Conservation (phyloP, 2,888 invertebrate genomes). For the Lamellibrachia columna region DNA sequence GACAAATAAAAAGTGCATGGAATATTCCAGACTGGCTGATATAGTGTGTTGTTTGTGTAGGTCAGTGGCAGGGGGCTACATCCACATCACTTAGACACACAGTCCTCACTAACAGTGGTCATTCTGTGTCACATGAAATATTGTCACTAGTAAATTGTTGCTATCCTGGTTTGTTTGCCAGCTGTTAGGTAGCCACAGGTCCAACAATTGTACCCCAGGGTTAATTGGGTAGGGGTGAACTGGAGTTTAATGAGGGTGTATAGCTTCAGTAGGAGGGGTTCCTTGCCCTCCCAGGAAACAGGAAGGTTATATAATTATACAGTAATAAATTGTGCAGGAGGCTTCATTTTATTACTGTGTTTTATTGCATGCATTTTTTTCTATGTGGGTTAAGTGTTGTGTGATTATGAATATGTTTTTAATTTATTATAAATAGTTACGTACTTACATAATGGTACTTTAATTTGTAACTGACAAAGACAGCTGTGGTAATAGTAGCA, state of each 20-base stretch:
- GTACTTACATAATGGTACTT: no score
- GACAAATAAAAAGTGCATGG: neutral
- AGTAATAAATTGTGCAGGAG: neutral
- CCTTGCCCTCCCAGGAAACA: neutral
- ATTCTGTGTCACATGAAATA: neutral
- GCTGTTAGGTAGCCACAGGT: neutral
- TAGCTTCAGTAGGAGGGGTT: neutral
- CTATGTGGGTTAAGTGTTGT: neutral
- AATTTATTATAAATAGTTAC: no score
- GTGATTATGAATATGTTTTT: neutral
- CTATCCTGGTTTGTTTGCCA: neutral
- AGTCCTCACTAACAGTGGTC: neutral
- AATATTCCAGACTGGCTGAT: neutral
- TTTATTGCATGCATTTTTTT: neutral
- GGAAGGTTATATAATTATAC: neutral
- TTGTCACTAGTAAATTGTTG: neutral
- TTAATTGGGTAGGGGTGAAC: constrained; percentile 5
- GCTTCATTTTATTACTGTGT: neutral
- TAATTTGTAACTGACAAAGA: no score
- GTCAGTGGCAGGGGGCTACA: neutral
- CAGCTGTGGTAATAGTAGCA: no score
- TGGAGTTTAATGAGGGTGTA: neutral
- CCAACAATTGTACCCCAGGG: neutral
- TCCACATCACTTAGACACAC: neutral
- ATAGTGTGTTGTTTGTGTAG: neutral